phyloP scores from a whole-genome alignment of 2,113 vertebrate species.

The Artemisiospiza belli region DNA sequence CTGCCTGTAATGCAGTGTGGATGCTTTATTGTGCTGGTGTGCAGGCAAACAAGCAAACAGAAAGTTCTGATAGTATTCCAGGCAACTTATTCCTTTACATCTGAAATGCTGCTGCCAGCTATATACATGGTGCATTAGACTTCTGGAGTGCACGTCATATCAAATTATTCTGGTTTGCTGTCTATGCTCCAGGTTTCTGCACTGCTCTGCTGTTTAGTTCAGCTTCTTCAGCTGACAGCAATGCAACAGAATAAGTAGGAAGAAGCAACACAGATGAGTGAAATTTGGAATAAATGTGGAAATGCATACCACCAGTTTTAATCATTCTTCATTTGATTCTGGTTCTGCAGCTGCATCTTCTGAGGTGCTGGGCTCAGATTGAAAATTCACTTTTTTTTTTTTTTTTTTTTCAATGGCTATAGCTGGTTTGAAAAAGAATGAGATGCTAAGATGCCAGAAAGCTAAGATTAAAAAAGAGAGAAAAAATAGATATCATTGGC shows the following conservation, averaged over 20 bases:
- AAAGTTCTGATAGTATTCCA: background rate
- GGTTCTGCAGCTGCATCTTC: conserved; percentile 2
- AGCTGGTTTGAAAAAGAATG: background rate
- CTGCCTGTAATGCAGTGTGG: accelerated
- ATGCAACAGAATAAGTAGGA: background rate
- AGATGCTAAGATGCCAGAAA: background rate
- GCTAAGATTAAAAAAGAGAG: background rate
- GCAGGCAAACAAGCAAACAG: background rate
- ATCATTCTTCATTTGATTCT: background rate
- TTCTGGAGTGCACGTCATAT: background rate
- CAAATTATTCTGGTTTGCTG: background rate
- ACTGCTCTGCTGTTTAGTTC: background rate
- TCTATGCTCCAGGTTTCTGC: background rate
- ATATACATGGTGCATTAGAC: background rate
- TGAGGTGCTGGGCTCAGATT: background rate
- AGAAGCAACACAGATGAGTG: background rate
- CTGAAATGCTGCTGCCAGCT: background rate
- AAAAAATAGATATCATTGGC: background rate
- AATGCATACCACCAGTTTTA: background rate
- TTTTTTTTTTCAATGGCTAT: background rate
- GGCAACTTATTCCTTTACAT: background rate
- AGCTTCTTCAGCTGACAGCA: background rate
- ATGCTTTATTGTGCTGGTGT: background rate
- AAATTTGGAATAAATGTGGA: background rate
- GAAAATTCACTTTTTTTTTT: too few species aligned